Evolutionary conservation across 2,797 vertebrate genomes (phyloP).

Genomic region (Falco rusticolus): DNA sequence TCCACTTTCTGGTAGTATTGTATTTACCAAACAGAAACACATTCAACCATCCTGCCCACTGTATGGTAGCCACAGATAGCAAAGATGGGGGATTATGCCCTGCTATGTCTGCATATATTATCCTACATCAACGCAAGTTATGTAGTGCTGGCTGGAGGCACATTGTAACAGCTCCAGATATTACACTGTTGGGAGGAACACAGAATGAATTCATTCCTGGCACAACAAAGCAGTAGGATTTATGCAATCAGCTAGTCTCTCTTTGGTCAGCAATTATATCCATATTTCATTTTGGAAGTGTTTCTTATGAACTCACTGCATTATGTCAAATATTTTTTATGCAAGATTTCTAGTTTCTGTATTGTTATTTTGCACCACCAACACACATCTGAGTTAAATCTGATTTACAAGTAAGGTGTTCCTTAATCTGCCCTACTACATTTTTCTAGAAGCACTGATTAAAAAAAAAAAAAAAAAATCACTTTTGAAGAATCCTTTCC

Average conservation of each 20-base stretch:
- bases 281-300: background rate
- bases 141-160: background rate
- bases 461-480: background rate
- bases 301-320: background rate
- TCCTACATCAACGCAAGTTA: background rate
- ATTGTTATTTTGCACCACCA: background rate
- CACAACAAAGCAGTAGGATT: background rate
- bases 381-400: background rate
- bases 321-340: background rate
- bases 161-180: background rate
- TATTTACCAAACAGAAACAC: background rate
- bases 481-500: background rate
- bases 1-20: background rate
- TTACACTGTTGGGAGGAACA: background rate
- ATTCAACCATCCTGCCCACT: background rate
- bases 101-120: background rate
- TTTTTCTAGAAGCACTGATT: background rate
- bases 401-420: background rate
- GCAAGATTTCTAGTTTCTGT: background rate
- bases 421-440: background rate
- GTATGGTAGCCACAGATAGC: background rate
- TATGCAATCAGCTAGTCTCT: background rate
- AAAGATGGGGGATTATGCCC: background rate
- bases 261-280: background rate
- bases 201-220: background rate